Percentiles rank a stretch among this genome's conserved stretches.
Conservation (phyloP, 1,140 invertebrate genomes). For the Patella vulgata region DNA sequence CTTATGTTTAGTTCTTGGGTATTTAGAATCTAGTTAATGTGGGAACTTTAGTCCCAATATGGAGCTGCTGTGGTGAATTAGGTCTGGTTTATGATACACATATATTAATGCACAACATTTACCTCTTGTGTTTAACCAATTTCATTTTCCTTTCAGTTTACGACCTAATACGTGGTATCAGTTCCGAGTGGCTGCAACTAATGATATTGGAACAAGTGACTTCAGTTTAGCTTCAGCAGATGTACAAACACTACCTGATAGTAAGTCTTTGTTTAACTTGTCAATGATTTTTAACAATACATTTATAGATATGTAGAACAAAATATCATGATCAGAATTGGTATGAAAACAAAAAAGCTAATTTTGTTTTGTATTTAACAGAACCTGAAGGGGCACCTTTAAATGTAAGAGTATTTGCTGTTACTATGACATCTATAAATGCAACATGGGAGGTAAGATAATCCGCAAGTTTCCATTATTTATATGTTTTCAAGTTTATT, state of each 20-base stretch:
- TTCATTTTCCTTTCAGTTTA: constrained; percentile 69
- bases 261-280: no score
- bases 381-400: constrained; percentile 87
- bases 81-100: no score
- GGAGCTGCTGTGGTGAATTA: no score
- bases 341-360: neutral
- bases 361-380: constrained; percentile 42
- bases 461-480: no score
- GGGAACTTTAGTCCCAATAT: no score
- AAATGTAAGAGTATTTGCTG: constrained; percentile 87
- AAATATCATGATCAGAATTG: neutral
- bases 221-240: constrained; percentile 90
- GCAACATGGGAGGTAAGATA: constrained; percentile 67
- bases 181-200: constrained; percentile 94
- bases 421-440: constrained; percentile 78
- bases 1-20: no score
- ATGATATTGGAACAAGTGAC: constrained; percentile 92
- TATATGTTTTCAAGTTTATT: constrained; percentile 1
- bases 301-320: neutral
- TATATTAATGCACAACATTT: no score
- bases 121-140: no score
- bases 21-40: no score
- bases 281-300: neutral
- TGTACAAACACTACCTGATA: constrained; percentile 74
- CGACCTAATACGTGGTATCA: constrained; percentile 92